phyloP scores from a whole-genome alignment of 2,113 vertebrate species.

The Lota lota region DNA sequence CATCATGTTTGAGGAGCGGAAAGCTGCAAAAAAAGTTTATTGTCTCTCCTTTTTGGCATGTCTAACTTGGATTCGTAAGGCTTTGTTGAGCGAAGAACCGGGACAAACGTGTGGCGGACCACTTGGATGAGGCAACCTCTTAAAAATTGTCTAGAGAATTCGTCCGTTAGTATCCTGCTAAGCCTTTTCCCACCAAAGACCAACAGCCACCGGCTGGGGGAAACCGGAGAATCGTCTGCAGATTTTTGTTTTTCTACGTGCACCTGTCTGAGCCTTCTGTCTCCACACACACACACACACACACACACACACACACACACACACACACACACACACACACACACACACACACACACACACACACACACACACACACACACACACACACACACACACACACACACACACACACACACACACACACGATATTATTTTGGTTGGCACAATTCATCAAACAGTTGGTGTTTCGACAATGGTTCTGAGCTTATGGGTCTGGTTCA shows the following conservation, averaged over 20 bases:
- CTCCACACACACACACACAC: conserved; percentile 1
- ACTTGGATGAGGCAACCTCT: conserved; percentile 25
- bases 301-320: conserved; percentile 6
- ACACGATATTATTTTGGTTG: neutral
- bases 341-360: conserved; percentile 3
- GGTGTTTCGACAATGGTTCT: neutral
- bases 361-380: conserved; percentile 1
- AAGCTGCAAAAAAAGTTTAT: neutral
- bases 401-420: neutral
- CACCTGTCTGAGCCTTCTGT: conserved; percentile 1
- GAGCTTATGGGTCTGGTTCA: neutral
- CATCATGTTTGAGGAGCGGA: neutral
- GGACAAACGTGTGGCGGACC: neutral
- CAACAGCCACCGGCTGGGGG: neutral
- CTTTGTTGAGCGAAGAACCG: neutral
- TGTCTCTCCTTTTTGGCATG: neutral
- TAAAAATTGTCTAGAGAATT: conserved; percentile 1
- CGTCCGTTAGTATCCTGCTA: conserved; percentile 29
- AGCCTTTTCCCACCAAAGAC: conserved; percentile 46
- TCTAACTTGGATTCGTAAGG: neutral
- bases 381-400: neutral
- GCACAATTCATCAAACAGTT: neutral
- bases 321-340: conserved; percentile 1
- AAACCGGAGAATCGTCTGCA: neutral
- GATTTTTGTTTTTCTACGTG: neutral